Evolutionary conservation across 2,888 invertebrate genomes (phyloP), one percentile per base, ranked within the genome.

Genomic region (Panopea generosa): DNA sequence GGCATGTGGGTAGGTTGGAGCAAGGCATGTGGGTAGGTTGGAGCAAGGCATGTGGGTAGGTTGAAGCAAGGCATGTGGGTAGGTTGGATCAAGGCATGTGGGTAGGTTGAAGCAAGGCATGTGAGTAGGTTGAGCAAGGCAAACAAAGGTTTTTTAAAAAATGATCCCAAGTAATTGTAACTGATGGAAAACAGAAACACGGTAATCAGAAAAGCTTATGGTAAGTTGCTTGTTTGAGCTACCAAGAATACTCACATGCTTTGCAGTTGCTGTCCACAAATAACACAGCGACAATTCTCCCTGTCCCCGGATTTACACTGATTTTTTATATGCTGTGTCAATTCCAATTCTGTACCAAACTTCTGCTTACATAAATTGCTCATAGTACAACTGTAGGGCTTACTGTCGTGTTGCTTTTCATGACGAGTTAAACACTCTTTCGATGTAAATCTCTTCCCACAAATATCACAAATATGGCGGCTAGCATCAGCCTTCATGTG

Each of bases 301-400:
- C 33, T 11, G 16, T 43, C 40, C 4, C 50, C 70, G 27, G 38
- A 53, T 11, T 40, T 47, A 50, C 70, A 68, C 16, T 33, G 22
- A 22, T 24, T 63, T n/a, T 16, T 55, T 3, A 22, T 52, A 45
- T 81, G 80, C 1, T 67, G 20, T 9, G 18, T 27, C 14, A 81
- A 55, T 27, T 60, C 63, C 3, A 22, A 22, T 29, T 59, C 45
- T 14, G 50, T 40, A 24, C 26, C 38, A 61, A 66, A 81, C 38
- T 61, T 45, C 9, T 52, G 50, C 6, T 62, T 55, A 65, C 80
- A 81, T 11, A 53, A 24, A n/a, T 59, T 26, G n/a, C n/a, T n/a
- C n/a, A n/a, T n/a, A n/a, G n/a, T n/a, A 67, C 80, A 81, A n/a
- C 63, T 67, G 60, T 59, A 77, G 6, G 69, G 75, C n/a, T 67